Base-by-base conservation (phyloP, 2,888 invertebrate species). In the Epirrhoe tristata region DNA sequence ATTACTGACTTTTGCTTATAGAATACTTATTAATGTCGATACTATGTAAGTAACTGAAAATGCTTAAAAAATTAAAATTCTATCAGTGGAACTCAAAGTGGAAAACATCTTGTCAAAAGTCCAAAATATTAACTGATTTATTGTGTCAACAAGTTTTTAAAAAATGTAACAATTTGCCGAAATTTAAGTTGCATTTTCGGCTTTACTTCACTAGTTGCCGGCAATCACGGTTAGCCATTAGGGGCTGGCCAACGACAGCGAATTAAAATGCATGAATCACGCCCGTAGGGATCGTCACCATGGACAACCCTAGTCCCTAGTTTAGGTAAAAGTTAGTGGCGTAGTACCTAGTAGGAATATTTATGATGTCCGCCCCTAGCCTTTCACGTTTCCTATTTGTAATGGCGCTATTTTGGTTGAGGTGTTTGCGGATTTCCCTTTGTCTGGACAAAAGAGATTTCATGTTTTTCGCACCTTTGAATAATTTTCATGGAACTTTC, bases 211-310 rank as follows among this genome's bases (percentile, higher is more conserved):
- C 54, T 24, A 66, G 24, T 39, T 53, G 51, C 31, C 32, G 24
- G 62, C 66, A 70, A 76, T 73, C 70, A 70, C 64, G 52, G 52
- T 52, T 31, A 65, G 66, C 71, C 69, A 70, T 67, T 70, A 72
- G 67, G 73, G 69, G 74, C 74, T 68, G 56, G 66, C 65, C 63
- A 69, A 69, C 66, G 67, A 66, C 66, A 67, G 50, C 62, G 64
- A 70, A 70, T 75, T 72, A 73, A 73, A 75, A 76, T 72, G 73
- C 69, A 67, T 71, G 71, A 69, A 67, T 74, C 62, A 71, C 50
- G 63, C 53, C 69, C 56, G 66, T 58, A 51, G 66, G 66, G 71
- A 58, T 60, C 43, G 60, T 53, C 55, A 60, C 39, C 50, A 39
- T 63, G 55, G 58, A 69, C 63, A 67, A 53, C 68, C 53, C 66